These are phyloP conservation scores for Antheraea yamamai DNA, from an alignment of 2,888 invertebrate species.

Conservation along the genomic window DNA sequence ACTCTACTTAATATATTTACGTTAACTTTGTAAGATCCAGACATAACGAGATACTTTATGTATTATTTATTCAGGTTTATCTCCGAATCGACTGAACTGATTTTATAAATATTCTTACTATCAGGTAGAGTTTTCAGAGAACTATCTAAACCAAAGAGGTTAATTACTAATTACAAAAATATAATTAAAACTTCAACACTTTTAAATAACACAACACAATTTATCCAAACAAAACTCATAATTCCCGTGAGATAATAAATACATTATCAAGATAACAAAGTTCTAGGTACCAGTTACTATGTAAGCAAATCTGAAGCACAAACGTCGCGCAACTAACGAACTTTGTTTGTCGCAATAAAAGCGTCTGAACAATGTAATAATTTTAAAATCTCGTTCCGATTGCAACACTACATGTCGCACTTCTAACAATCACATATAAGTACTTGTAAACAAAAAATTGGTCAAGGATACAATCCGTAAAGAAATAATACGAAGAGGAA, in stretches of 20 bases:
- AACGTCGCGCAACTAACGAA: background rate
- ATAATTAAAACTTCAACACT: too few relatives aligned
- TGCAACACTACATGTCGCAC: constrained; percentile 40
- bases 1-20: background rate
- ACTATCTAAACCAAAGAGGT: too few relatives aligned
- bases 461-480: constrained; percentile 53
- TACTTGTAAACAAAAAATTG: constrained; percentile 44
- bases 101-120: too few relatives aligned
- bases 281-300: too few relatives aligned
- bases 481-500: constrained; percentile 30
- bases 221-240: too few relatives aligned
- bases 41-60: background rate
- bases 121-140: too few relatives aligned
- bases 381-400: constrained; percentile 33
- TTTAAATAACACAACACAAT: too few relatives aligned
- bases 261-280: too few relatives aligned
- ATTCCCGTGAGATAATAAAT: too few relatives aligned
- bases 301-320: background rate
- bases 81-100: too few relatives aligned
- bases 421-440: constrained; percentile 42
- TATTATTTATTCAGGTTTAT: too few relatives aligned
- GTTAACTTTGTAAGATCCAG: background rate
- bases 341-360: background rate
- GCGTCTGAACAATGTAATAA: background rate
- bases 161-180: too few relatives aligned